phyloP scores from a whole-genome alignment of 2,888 invertebrate genomes.

The Hoplodrina blanda region DNA sequence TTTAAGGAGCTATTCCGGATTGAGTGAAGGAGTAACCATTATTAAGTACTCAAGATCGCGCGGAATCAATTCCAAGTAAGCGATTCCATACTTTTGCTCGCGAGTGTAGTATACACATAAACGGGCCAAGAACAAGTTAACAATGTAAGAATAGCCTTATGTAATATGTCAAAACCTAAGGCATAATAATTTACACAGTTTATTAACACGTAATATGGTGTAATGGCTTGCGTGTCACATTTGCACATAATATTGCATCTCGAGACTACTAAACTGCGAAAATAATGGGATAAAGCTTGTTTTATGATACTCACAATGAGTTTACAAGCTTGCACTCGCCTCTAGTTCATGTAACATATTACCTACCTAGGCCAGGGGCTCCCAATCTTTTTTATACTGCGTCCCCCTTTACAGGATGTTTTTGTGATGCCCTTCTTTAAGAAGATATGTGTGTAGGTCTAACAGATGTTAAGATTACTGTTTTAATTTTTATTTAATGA shows the following conservation, averaged over 20 bases:
- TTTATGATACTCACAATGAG: conserved; percentile 43
- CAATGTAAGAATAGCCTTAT: conserved; percentile 23
- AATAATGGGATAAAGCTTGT: conserved; percentile 25
- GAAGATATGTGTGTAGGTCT: no score
- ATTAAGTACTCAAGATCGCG: no score
- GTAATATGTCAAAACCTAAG: conserved; percentile 25
- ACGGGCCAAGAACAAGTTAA: background rate
- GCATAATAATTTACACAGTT: conserved; percentile 29
- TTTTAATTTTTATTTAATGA: no score
- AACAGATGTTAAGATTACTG: no score
- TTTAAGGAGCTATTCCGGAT: no score
- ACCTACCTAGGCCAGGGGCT: background rate
- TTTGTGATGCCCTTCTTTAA: no score
- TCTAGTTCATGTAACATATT: background rate
- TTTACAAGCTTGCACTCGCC: conserved; percentile 23
- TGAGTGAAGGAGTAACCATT: no score
- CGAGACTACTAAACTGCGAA: conserved; percentile 32
- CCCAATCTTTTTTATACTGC: no score
- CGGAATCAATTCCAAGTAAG: no score
- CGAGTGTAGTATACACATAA: background rate
- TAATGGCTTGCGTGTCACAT: conserved; percentile 31
- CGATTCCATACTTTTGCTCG: no score
- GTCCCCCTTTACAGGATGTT: no score
- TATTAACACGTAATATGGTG: conserved; percentile 28
- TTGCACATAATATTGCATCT: conserved; percentile 23